Base-by-base conservation (phyloP, 2,113 vertebrate genomes). In the Crotophaga sulcirostris region DNA sequence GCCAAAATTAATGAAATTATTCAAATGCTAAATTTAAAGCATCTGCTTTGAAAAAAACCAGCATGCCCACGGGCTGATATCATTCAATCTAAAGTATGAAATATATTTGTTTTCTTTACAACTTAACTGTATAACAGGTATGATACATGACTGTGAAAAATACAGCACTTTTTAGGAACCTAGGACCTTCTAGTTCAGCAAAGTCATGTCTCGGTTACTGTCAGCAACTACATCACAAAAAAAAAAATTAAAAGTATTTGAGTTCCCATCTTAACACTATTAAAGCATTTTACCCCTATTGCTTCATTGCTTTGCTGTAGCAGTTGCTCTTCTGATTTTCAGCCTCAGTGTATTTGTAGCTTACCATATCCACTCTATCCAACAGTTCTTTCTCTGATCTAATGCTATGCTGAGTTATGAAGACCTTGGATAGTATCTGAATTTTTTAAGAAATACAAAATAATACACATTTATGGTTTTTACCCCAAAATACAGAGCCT, bases 1-100 rank as follows among this genome's bases (percentile, higher is more conserved):
- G 40, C 40, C 58, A 83, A 91, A 88, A 60, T 84, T 63, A 78
- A 64, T 14, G 59, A 44, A 89, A 87, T 72, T 0, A 89, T 40
- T 84, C n/a, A 81, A 90, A 74, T 68, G 19, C 56, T 94, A 36
- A 70, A 86, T 77, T 78, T 90, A 91, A 93, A 94, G 15, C 20
- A 70, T 83, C 78, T 83, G 13, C 51, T 94, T 90, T 77, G 68
- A 73, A 86, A 91, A 25, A 91, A 25, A 54, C 4, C 38, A 66
- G 51, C 8, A 75, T 75, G n/a, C n/a, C n/a, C n/a, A n/a, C n/a
- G n/a, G n/a, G 33, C n/a, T 72, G 75, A 23, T 67, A 67, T 70
- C 8, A 33, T 59, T 58, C 23, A 19, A 15, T 44, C 24, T 75
- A 9, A 87, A 67, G 31, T 56, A 44, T 58, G 68, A 72, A 76